Percentiles rank a stretch among this genome's conserved stretches.
phyloP scores from a whole-genome alignment of 2,888 invertebrate species.

The Eremobia ochroleuca region DNA sequence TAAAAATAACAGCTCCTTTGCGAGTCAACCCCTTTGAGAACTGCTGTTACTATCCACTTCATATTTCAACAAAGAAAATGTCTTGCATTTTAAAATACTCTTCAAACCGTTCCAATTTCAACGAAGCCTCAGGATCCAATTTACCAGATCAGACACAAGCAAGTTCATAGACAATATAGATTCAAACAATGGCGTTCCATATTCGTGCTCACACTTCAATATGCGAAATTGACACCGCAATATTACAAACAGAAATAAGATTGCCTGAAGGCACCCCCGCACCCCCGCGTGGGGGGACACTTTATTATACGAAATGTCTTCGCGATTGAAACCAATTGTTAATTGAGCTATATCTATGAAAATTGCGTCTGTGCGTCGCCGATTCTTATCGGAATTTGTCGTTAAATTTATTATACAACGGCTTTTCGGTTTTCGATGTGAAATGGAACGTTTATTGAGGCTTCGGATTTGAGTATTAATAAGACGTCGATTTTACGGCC shows the following conservation, averaged over 20 bases:
- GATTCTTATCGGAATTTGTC: conserved; percentile 90
- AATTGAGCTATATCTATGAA: conserved; percentile 91
- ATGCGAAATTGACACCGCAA: conserved; percentile 91
- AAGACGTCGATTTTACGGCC: conserved; percentile 69
- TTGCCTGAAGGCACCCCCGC: conserved; percentile 85
- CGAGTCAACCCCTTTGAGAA: conserved; percentile 34
- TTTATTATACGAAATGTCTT: conserved; percentile 90
- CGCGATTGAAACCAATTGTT: conserved; percentile 91
- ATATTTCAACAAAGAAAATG: conserved; percentile 34
- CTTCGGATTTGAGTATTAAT: conserved; percentile 77
- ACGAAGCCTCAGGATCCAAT: conserved; percentile 71
- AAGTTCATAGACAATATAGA: conserved; percentile 86
- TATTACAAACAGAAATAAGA: conserved; percentile 91
- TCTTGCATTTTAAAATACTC: conserved; percentile 49
- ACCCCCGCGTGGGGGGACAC: conserved; percentile 81
- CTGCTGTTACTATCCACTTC: conserved; percentile 29
- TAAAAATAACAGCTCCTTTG: conserved; percentile 31
- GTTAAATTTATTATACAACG: conserved; percentile 87
- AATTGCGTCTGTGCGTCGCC: conserved; percentile 87
- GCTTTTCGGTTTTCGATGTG: conserved; percentile 80
- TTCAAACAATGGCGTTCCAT: conserved; percentile 82
- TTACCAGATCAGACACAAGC: conserved; percentile 77
- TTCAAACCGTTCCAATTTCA: conserved; percentile 59
- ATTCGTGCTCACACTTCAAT: conserved; percentile 88
- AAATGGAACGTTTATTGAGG: conserved; percentile 79